A percentile compares a stretch with the other conserved stretches of the same genome.
These are phyloP conservation scores for Eolophus roseicapilla DNA, from an alignment of 2,113 vertebrate species.

Conservation along the genomic window DNA sequence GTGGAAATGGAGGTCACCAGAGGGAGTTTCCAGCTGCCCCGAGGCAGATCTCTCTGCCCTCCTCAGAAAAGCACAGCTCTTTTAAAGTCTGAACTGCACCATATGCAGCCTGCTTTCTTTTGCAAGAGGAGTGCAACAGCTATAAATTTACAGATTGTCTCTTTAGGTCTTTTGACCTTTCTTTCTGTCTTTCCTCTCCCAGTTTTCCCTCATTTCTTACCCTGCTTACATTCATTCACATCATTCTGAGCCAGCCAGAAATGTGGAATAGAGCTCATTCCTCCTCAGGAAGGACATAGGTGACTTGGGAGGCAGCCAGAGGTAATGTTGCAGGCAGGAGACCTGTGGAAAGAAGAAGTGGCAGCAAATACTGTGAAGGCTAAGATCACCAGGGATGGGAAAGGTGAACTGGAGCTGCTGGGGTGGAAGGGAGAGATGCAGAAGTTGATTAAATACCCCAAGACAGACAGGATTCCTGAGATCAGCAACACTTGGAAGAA, in stretches of 20 bases:
- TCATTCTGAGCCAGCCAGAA: not conserved
- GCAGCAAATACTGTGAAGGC: not conserved
- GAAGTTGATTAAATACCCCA: not conserved
- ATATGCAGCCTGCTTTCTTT: not conserved
- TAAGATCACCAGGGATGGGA: not conserved
- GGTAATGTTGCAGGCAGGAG: not conserved
- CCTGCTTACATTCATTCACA: rapidly evolving
- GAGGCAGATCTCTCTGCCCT: not conserved
- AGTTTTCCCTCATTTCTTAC: not conserved
- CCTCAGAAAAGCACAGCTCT: not conserved
- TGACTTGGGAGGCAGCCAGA: not conserved
- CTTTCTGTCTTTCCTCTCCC: not conserved
- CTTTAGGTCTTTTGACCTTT: not conserved
- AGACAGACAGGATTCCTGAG: not conserved
- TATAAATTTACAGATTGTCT: not conserved
- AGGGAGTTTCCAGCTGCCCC: not conserved
- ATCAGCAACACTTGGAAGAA: not conserved
- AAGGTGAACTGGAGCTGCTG: not conserved
- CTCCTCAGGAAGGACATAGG: not conserved
- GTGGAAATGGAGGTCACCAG: not conserved
- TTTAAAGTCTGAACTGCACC: not conserved
- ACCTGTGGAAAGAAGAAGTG: not conserved
- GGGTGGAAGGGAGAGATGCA: not conserved
- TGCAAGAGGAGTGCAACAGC: not conserved
- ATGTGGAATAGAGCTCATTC: not conserved